Evolutionary conservation across 2,797 vertebrate species (phyloP), one percentile per base, ranked within the genome.

Genomic region (Falco cherrug): DNA sequence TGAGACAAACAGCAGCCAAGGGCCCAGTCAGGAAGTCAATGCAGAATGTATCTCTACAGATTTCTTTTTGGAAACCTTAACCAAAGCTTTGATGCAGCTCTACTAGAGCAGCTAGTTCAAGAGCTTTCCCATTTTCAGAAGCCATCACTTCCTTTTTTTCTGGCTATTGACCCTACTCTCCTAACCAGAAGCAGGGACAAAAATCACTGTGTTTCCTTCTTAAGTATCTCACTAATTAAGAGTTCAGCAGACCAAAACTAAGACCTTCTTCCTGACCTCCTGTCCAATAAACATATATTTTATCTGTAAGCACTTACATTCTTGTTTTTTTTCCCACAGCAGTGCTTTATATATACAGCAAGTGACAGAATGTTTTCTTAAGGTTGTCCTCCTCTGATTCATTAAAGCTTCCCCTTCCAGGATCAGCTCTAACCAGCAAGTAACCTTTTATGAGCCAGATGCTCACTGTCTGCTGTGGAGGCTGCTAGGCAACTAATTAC

Each of bases 401-500:
- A 43, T 70, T 74, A 77, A 82, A 87, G 5, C 20, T 92, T 73
- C 7, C 13, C 29, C 17, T 87, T 89, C 37, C 39, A 88, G 47
- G 17, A 90, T 82, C 63, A 90, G 14, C 29, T 89, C 26, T 76
- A 86, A 75, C 41, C 28, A 90, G 28, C 33, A 92, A 80, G 61
- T 89, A 79, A 82, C 51, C 48, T 94, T 93, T 89, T 69, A 87
- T 47, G 13, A 86, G 56, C 37, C 88, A 92, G 77, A 78, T 91
- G 31, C 51, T 90, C 45, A 26, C 45, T 95, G 7, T 77, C 75
- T 45, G 28, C 54, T 73, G 26, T 37, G 26, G 74, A 93, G 45
- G 48, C 78, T 95, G 85, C 89, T 90, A 85, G 60, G 56, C 67
- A 93, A 68, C 64, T 67, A 64, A 88, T 92, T 92, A 92, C 20